Conservation (phyloP, 2,888 invertebrate genomes). For the Eretmocerus hayati region DNA sequence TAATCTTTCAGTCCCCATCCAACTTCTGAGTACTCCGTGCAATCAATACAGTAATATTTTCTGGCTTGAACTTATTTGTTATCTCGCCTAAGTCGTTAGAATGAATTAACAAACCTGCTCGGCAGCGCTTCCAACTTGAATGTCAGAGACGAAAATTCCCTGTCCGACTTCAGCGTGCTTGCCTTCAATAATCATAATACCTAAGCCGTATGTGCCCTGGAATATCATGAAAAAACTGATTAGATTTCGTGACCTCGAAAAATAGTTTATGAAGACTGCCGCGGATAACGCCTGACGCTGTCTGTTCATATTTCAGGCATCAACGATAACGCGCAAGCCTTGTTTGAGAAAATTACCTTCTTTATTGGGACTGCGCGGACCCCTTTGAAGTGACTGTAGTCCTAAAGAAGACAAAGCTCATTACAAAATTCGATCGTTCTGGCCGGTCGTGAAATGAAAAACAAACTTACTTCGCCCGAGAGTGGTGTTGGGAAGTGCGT, state of each 20-base stretch:
- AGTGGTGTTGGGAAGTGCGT: slow-evolving; percentile 78
- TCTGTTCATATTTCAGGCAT: too few relatives aligned
- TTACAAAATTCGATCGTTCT: background rate
- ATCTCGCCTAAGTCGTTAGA: too few relatives aligned
- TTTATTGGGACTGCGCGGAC: slow-evolving; percentile 75
- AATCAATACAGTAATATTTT: too few relatives aligned
- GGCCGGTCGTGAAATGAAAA: background rate
- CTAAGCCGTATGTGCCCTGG: slow-evolving; percentile 73
- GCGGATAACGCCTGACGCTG: too few relatives aligned
- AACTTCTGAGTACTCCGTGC: too few relatives aligned
- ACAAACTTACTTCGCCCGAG: slow-evolving; percentile 72
- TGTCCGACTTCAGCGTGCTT: slow-evolving; percentile 86
- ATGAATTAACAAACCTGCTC: slow-evolving; percentile 74
- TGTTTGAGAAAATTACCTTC: slow-evolving; percentile 56
- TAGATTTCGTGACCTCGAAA: slow-evolving; percentile 3
- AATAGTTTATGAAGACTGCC: too few relatives aligned
- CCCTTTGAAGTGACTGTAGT: slow-evolving; percentile 57
- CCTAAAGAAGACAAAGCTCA: slow-evolving; percentile 9
- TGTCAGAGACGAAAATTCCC: slow-evolving; percentile 88
- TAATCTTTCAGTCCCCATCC: too few relatives aligned
- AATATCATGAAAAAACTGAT: slow-evolving; percentile 11
- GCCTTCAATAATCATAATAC: slow-evolving; percentile 93
- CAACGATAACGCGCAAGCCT: background rate
- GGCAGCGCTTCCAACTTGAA: slow-evolving; percentile 83
- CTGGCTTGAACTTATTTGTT: too few relatives aligned